phyloP scores from a whole-genome alignment of 2,113 vertebrate genomes.

The Bungarus multicinctus region DNA sequence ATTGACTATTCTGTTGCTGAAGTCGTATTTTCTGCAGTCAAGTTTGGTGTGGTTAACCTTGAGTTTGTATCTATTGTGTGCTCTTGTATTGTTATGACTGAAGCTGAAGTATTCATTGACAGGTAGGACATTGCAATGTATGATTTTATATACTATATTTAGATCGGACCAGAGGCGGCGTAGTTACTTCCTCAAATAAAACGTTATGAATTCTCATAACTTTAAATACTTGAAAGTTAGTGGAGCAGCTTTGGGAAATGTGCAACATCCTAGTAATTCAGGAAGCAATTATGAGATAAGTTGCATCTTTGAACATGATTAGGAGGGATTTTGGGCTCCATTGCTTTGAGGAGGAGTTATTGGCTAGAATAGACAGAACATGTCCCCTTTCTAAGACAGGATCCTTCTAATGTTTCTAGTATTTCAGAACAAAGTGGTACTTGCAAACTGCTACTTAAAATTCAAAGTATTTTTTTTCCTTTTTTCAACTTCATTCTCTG shows the following conservation, averaged over 20 bases:
- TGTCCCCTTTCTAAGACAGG: background rate
- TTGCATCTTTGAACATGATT: background rate
- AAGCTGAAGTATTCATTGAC: too few relatives aligned
- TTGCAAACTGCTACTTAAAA: background rate
- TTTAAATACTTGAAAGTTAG: background rate
- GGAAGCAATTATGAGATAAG: background rate
- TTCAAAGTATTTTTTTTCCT: background rate
- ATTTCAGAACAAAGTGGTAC: background rate
- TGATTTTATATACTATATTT: too few relatives aligned
- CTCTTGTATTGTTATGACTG: too few relatives aligned
- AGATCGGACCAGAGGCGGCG: too few relatives aligned
- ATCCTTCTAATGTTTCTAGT: background rate
- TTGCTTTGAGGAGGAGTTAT: background rate
- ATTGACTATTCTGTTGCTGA: too few relatives aligned
- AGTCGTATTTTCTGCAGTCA: too few relatives aligned
- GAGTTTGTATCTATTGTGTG: too few relatives aligned
- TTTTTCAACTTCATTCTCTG: background rate
- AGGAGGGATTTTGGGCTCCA: background rate
- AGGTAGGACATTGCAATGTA: too few relatives aligned
- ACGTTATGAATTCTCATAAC: background rate
- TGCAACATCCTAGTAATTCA: background rate
- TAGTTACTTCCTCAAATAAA: background rate
- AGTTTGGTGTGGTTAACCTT: too few relatives aligned
- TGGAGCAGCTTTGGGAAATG: background rate
- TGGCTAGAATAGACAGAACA: background rate